A percentile compares a stretch with the other conserved stretches of the same genome.
phyloP scores from a whole-genome alignment of 2,888 invertebrate genomes.

The Anthophora plumipes region DNA sequence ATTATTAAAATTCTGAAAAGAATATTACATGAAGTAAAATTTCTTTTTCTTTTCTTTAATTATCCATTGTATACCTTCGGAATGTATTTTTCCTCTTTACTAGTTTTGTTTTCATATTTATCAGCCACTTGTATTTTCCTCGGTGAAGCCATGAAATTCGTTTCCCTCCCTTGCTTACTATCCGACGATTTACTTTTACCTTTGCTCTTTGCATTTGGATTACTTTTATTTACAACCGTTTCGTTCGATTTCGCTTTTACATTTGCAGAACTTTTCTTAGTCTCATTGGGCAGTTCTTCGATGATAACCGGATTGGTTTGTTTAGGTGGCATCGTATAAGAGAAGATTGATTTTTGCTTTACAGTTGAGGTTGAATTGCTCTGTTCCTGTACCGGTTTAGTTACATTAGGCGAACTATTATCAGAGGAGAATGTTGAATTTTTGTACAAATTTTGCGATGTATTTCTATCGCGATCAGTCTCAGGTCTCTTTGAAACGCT shows the following conservation, averaged over 20 bases:
- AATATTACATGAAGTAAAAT: neutral
- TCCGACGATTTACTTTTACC: conserved; percentile 1
- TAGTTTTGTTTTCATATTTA: conserved; percentile 41
- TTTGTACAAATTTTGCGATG: neutral
- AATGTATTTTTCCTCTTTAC: conserved; percentile 37
- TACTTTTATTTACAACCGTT: neutral
- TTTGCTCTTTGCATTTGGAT: neutral
- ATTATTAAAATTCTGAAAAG: conserved; percentile 57
- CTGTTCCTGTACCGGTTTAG: neutral
- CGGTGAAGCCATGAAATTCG: neutral
- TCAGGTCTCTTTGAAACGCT: conserved; percentile 27
- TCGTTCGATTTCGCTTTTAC: neutral
- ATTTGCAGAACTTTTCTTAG: neutral
- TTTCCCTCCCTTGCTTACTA: neutral
- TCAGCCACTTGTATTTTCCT: conserved; percentile 15
- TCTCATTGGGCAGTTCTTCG: conserved; percentile 70
- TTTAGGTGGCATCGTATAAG: conserved; percentile 37
- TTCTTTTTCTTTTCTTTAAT: neutral
- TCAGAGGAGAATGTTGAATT: neutral
- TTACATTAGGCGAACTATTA: neutral
- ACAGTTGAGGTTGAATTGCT: neutral
- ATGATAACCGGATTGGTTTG: conserved; percentile 63
- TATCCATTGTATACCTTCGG: conserved; percentile 24
- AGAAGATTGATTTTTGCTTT: conserved; percentile 65
- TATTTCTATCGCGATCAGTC: neutral